Percentiles rank a stretch among this genome's conserved stretches.
These are phyloP conservation scores for Mythimna impura DNA, from an alignment of 2,888 invertebrate species.

Conservation along the genomic window DNA sequence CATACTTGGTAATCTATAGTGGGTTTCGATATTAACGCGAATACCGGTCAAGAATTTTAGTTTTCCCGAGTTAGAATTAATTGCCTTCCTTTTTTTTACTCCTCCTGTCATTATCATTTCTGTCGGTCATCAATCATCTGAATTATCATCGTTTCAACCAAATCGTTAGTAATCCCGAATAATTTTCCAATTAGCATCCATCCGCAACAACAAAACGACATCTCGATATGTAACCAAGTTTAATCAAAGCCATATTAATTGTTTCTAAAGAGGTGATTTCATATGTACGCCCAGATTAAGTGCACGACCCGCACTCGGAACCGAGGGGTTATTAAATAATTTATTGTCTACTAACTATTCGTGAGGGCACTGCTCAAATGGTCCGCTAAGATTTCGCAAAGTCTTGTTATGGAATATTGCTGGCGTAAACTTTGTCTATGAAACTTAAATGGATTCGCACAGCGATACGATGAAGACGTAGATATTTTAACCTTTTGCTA, in stretches of 20 bases:
- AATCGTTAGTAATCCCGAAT: not conserved
- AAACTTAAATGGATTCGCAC: conserved; percentile 82
- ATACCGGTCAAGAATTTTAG: not conserved
- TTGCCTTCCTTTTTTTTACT: not conserved
- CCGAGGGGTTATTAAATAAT: conserved; percentile 88
- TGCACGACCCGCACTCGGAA: conserved; percentile 80
- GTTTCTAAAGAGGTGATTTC: conserved; percentile 87
- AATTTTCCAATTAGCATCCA: conserved; percentile 39
- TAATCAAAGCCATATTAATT: conserved; percentile 82
- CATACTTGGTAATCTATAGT: conserved; percentile 66
- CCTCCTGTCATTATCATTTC: not conserved
- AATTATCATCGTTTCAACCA: conserved; percentile 5
- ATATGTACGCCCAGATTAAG: conserved; percentile 87
- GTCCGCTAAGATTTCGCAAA: conserved; percentile 83
- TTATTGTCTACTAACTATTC: conserved; percentile 88
- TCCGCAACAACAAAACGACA: conserved; percentile 44
- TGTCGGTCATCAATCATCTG: not conserved
- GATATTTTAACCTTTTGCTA: conserved; percentile 65
- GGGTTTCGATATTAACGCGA: conserved; percentile 49
- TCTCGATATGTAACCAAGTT: conserved; percentile 49
- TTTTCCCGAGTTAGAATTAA: not conserved
- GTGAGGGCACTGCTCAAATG: conserved; percentile 82
- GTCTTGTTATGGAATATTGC: conserved; percentile 83
- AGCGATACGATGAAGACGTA: conserved; percentile 70
- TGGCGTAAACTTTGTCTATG: conserved; percentile 79